These are phyloP conservation scores for Sanderia malayensis DNA, from an alignment of 30 jellyfish, hydroid and myxozoan genomes.

Conservation along the genomic window DNA sequence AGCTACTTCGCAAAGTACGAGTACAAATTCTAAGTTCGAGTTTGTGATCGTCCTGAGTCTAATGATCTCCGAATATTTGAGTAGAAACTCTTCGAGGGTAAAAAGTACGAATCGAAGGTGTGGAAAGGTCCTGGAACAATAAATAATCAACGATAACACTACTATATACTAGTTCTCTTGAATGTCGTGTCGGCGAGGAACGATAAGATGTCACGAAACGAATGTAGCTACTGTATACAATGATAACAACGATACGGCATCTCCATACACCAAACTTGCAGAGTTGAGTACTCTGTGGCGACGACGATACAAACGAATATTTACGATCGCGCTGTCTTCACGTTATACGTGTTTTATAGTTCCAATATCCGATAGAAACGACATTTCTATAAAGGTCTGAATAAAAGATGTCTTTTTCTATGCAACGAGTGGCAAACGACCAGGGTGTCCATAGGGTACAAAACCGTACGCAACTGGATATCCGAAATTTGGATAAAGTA, in stretches of 20 bases:
- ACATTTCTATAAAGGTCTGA: background rate
- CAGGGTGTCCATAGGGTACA: conserved; percentile 7
- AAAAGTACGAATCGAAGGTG: background rate
- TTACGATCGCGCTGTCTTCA: conserved; percentile 10
- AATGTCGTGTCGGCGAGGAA: conserved; percentile 2
- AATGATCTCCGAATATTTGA: background rate
- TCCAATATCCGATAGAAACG: conserved; percentile 16
- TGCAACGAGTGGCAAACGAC: conserved; percentile 6
- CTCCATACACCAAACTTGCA: conserved; percentile 6
- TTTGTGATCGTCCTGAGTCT: background rate
- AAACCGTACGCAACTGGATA: conserved; percentile 6
- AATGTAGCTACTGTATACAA: background rate
- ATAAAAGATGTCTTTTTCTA: background rate
- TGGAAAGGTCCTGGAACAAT: background rate
- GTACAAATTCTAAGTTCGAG: background rate
- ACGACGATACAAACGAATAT: conserved; percentile 2
- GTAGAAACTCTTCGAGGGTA: conserved; percentile 1
- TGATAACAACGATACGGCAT: conserved; percentile 1
- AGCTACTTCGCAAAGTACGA: background rate
- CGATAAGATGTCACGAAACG: no score
- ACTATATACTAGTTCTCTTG: background rate
- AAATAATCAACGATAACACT: background rate
- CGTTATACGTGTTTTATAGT: conserved; percentile 16
- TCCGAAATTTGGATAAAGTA: conserved; percentile 11
- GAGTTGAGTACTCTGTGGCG: conserved; percentile 5